Evolutionary conservation across 2,888 invertebrate genomes (phyloP).

Genomic region (Graphium colonna): DNA sequence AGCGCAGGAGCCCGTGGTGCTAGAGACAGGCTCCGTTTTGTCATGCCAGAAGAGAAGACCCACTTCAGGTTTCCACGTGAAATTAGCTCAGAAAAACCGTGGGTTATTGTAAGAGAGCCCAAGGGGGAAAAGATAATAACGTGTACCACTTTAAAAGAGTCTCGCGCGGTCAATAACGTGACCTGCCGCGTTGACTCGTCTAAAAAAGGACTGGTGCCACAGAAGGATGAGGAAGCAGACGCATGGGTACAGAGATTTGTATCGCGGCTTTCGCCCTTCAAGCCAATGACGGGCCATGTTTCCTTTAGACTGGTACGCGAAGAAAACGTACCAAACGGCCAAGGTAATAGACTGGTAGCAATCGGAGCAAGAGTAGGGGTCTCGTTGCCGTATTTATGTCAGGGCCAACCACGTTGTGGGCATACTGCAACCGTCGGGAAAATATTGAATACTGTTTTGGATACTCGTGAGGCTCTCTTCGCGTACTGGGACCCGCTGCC

Average conservation of each 20-base stretch:
- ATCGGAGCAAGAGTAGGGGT: conserved; percentile 88
- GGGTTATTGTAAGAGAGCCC: conserved; percentile 89
- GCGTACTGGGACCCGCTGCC: conserved; percentile 92
- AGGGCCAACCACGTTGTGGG: conserved; percentile 83
- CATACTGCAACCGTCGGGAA: conserved; percentile 82
- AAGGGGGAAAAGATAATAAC: conserved; percentile 88
- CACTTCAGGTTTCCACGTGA: conserved; percentile 85
- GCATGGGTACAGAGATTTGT: conserved; percentile 87
- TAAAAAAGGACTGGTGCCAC: conserved; percentile 84
- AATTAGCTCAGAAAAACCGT: conserved; percentile 86
- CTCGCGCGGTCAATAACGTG: conserved; percentile 88
- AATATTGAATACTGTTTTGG: conserved; percentile 84
- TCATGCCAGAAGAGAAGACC: conserved; percentile 82
- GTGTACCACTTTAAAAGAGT: conserved; percentile 90
- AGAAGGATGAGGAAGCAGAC: conserved; percentile 83
- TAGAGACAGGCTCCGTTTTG: conserved; percentile 84
- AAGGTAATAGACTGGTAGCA: conserved; percentile 56
- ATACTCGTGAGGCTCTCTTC: conserved; percentile 89
- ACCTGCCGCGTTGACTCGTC: conserved; percentile 86
- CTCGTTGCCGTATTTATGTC: conserved; percentile 89
- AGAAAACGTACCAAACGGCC: conserved; percentile 68
- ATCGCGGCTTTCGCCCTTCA: conserved; percentile 80
- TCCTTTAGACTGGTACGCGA: conserved; percentile 87
- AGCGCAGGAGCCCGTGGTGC: conserved; percentile 88
- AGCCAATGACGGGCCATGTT: conserved; percentile 87